Conservation (phyloP, 92 coral and sea anemone species). For the Galaxea fascicularis region DNA sequence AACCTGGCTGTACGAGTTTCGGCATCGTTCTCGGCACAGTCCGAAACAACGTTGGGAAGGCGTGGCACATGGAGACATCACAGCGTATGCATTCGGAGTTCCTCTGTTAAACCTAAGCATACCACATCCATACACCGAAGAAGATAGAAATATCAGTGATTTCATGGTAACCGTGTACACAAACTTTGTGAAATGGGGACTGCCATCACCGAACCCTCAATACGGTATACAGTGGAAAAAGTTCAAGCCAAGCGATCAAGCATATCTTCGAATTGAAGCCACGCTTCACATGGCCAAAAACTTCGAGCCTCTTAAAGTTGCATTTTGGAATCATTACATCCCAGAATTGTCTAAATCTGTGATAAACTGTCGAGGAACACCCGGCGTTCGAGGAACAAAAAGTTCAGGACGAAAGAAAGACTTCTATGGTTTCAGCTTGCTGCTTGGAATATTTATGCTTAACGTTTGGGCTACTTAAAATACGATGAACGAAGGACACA, state of each 20-base stretch:
- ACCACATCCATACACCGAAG: constrained; percentile 46
- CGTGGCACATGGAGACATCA: constrained; percentile 73
- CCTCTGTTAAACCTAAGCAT: constrained; percentile 49
- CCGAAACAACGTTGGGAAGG: constrained; percentile 72
- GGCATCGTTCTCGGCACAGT: constrained; percentile 58
- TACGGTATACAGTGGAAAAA: constrained; percentile 57
- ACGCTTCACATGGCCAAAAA: constrained; percentile 52
- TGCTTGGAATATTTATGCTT: not conserved
- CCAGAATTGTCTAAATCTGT: constrained; percentile 34
- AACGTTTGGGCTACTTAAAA: not conserved
- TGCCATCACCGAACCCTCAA: constrained; percentile 56
- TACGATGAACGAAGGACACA: not conserved
- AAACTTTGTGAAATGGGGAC: constrained; percentile 72
- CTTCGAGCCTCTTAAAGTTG: constrained; percentile 74
- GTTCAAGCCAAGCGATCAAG: constrained; percentile 52
- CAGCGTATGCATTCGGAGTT: constrained; percentile 70
- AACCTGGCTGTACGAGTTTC: constrained; percentile 76
- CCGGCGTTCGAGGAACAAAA: not conserved
- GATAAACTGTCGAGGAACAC: constrained; percentile 4
- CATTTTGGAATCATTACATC: constrained; percentile 79
- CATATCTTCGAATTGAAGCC: constrained; percentile 67
- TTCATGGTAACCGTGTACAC: constrained; percentile 67
- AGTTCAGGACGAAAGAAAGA: not conserved
- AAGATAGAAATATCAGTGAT: constrained; percentile 69
- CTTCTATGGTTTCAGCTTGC: not conserved